Percentiles rank a stretch among this genome's conserved stretches.
Evolutionary conservation across 1,140 invertebrate genomes (phyloP).

Genomic region (Drosophila arizonae): DNA sequence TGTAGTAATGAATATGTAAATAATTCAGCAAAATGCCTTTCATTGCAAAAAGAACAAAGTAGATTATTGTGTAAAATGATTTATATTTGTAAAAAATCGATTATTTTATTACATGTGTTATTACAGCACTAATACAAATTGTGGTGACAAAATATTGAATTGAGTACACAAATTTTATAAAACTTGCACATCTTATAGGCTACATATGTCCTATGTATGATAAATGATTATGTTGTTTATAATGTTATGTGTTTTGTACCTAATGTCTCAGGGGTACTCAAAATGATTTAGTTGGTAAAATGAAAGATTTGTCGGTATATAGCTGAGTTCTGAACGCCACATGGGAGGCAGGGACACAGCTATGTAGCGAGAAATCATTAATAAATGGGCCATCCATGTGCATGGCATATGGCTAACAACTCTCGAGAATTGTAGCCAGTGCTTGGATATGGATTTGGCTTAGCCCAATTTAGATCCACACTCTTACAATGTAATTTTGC

Average conservation of each 20-base stretch:
- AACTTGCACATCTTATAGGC: slow-evolving; percentile 41
- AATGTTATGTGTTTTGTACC: slow-evolving; percentile 24
- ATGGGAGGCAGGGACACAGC: slow-evolving; percentile 2
- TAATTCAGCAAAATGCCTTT: too few relatives aligned
- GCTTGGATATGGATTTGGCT: not conserved
- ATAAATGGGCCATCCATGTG: slow-evolving; percentile 2
- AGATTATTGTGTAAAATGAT: slow-evolving; percentile 32
- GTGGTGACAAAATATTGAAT: slow-evolving; percentile 24
- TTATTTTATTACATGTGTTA: slow-evolving; percentile 54
- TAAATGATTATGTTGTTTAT: slow-evolving; percentile 20
- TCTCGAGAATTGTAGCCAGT: slow-evolving; percentile 4
- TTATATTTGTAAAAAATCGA: slow-evolving; percentile 67
- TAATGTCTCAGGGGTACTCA: slow-evolving; percentile 18
- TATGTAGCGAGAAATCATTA: slow-evolving; percentile 58
- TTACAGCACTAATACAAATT: slow-evolving; percentile 32
- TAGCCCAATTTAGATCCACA: slow-evolving; percentile 11
- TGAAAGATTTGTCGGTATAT: slow-evolving; percentile 57
- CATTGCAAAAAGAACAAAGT: too few relatives aligned
- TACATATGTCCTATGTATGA: slow-evolving; percentile 31
- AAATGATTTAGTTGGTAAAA: slow-evolving; percentile 12
- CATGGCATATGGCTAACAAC: slow-evolving; percentile 6
- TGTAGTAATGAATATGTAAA: too few relatives aligned
- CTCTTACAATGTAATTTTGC: slow-evolving; percentile 59
- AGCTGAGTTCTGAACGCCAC: not conserved
- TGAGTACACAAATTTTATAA: slow-evolving; percentile 43